These are phyloP conservation scores for Cremastobaeus sp. DNA, from an alignment of 2,888 invertebrate genomes.

Conservation along the genomic window DNA sequence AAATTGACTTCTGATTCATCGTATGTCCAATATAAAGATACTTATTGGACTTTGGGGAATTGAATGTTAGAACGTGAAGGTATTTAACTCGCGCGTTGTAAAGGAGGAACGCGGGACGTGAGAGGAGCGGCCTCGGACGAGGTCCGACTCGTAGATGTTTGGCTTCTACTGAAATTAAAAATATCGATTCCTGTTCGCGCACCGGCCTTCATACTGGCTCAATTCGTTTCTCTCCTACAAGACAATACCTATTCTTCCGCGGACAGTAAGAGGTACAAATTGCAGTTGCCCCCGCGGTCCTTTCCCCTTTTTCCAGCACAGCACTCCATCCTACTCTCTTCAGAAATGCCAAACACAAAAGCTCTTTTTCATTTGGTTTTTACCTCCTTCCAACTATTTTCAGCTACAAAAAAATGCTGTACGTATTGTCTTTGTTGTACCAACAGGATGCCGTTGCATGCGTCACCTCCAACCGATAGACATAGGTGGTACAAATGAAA, in stretches of 20 bases:
- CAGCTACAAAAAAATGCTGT: conserved; percentile 46
- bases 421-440: conserved; percentile 53
- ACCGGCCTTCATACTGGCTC: conserved; percentile 75
- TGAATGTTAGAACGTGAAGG: conserved; percentile 37
- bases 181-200: conserved; percentile 78
- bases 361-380: conserved; percentile 79
- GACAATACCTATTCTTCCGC: conserved; percentile 78
- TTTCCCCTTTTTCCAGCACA: conserved; percentile 44
- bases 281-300: conserved; percentile 72
- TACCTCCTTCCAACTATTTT: conserved; percentile 60
- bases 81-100: conserved; percentile 44
- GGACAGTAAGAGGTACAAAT: conserved; percentile 79
- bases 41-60: conserved; percentile 48
- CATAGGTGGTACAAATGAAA: conserved; percentile 29
- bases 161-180: conserved; percentile 78
- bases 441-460: conserved; percentile 35
- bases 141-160: conserved; percentile 71
- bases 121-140: conserved; percentile 23
- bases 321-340: conserved; percentile 54
- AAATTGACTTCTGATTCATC: conserved; percentile 54
- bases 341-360: conserved; percentile 76
- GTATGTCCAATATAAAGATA: conserved; percentile 49
- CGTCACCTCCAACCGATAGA: conserved; percentile 23
- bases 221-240: conserved; percentile 77
- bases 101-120: conserved; percentile 13